Percentiles rank a stretch among this genome's conserved stretches.
Conservation (phyloP, 2,113 vertebrate genomes). For the Marmota flaviventris region DNA sequence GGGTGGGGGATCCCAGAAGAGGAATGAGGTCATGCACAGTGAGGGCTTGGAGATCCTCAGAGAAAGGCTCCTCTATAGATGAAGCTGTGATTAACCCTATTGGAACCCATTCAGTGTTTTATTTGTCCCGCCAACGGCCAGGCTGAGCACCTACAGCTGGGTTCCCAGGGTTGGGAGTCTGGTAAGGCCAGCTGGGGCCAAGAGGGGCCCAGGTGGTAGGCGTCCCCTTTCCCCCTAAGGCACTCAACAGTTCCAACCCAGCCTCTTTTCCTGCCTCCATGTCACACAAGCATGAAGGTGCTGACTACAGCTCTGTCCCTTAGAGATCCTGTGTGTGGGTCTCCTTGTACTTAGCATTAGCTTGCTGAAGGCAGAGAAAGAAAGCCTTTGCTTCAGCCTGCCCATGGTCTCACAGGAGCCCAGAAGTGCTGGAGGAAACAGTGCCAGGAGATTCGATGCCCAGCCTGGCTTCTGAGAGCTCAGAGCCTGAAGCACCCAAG, state of each 20-base stretch:
- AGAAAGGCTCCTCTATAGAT: constrained; percentile 72
- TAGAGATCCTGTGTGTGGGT: not conserved
- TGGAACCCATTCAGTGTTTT: constrained; percentile 63
- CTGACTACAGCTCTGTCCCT: not conserved
- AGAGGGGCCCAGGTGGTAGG: constrained; percentile 31
- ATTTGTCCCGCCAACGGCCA: constrained; percentile 57
- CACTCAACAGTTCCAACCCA: not conserved
- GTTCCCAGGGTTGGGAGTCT: constrained; percentile 74
- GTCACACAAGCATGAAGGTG: not conserved
- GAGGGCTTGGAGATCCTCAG: constrained; percentile 40
- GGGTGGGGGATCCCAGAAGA: constrained; percentile 55
- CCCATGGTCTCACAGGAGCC: not conserved
- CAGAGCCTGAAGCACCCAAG: not conserved
- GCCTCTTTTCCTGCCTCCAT: constrained; percentile 19
- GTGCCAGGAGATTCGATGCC: not conserved
- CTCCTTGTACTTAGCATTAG: not conserved
- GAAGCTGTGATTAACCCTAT: constrained; percentile 69
- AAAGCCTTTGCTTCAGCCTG: not conserved
- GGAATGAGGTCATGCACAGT: constrained; percentile 53
- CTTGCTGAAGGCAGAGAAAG: constrained; percentile 6
- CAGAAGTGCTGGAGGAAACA: not conserved
- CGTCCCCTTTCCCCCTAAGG: not conserved
- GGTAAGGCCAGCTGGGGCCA: constrained; percentile 1
- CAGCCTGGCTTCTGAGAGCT: not conserved
- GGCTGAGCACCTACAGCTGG: constrained; percentile 69